These are phyloP conservation scores for Pseudochirops cupreus DNA, from an alignment of 2,797 vertebrate genomes.

Conservation along the genomic window DNA sequence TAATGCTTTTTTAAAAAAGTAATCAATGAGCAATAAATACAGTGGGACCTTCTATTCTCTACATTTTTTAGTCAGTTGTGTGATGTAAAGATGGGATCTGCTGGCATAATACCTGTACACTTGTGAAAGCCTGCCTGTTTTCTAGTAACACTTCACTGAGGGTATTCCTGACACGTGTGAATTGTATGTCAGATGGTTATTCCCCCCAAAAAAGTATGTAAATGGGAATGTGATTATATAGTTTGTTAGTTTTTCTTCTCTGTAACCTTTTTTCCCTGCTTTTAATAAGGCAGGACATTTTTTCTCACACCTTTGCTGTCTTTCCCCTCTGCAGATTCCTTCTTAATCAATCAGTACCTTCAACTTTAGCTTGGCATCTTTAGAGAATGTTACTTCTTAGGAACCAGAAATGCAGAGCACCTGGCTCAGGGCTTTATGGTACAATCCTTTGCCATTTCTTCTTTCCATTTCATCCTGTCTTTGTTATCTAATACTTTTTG, in stretches of 20 bases:
- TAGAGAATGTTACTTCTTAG: background rate
- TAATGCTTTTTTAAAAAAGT: background rate
- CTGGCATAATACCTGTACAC: background rate
- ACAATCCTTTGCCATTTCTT: background rate
- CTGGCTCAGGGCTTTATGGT: background rate
- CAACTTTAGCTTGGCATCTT: background rate
- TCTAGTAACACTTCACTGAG: background rate
- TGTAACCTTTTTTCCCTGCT: background rate
- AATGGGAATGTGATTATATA: background rate
- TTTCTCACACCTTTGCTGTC: background rate
- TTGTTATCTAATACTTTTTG: background rate
- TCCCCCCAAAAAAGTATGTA: background rate
- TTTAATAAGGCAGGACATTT: background rate
- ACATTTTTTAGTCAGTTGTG: background rate
- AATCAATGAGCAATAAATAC: background rate
- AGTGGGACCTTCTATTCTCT: background rate
- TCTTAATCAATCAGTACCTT: background rate
- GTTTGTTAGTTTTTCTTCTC: background rate
- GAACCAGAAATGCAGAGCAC: background rate
- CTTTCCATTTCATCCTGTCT: background rate
- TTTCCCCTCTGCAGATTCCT: background rate
- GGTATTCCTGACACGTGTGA: background rate
- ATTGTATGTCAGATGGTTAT: background rate
- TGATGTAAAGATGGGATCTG: background rate
- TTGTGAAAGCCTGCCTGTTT: background rate